Evolutionary conservation across 2,797 vertebrate genomes (phyloP).

Genomic region (Argentina silus): DNA sequence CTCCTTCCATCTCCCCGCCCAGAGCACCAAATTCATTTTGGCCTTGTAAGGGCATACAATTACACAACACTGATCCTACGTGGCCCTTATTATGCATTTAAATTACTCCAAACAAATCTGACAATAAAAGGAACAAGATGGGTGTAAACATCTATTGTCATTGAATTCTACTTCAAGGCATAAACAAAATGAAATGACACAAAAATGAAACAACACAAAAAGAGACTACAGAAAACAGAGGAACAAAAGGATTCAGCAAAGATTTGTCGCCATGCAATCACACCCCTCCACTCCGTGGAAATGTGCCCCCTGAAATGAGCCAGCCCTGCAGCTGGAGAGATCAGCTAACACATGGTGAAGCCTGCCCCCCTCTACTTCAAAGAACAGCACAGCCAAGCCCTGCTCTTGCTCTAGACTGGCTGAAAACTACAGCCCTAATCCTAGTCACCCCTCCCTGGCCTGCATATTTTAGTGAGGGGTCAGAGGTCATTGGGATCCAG

Average conservation of each 20-base stretch:
- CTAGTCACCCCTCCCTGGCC: slow-evolving; percentile 42
- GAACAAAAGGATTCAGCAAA: slow-evolving; percentile 36
- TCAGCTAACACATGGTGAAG: slow-evolving; percentile 72
- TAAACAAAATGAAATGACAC: slow-evolving; percentile 31
- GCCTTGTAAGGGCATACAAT: not conserved
- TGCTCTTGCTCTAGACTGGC: slow-evolving; percentile 50
- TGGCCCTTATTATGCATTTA: not conserved
- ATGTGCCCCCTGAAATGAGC: slow-evolving; percentile 58
- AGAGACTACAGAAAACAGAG: slow-evolving; percentile 32
- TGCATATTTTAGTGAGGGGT: slow-evolving; percentile 38
- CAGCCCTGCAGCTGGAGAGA: slow-evolving; percentile 64
- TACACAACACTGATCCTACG: not conserved
- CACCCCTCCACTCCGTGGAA: slow-evolving; percentile 54
- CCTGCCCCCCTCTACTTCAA: slow-evolving; percentile 68
- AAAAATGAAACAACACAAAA: slow-evolving; percentile 43
- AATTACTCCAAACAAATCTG: not conserved
- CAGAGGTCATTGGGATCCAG: slow-evolving; percentile 60
- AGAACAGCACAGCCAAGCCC: slow-evolving; percentile 58
- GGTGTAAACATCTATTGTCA: not conserved
- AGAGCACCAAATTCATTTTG: slow-evolving; percentile 18
- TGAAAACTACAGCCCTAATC: slow-evolving; percentile 65
- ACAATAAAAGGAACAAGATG: not conserved
- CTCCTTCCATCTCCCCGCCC: not conserved
- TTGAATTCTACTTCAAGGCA: not conserved
- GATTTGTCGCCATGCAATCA: slow-evolving; percentile 16